A percentile compares a stretch with the other conserved stretches of the same genome.
phyloP scores from a whole-genome alignment of 2,113 vertebrate genomes.

The Pelusios castaneus region DNA sequence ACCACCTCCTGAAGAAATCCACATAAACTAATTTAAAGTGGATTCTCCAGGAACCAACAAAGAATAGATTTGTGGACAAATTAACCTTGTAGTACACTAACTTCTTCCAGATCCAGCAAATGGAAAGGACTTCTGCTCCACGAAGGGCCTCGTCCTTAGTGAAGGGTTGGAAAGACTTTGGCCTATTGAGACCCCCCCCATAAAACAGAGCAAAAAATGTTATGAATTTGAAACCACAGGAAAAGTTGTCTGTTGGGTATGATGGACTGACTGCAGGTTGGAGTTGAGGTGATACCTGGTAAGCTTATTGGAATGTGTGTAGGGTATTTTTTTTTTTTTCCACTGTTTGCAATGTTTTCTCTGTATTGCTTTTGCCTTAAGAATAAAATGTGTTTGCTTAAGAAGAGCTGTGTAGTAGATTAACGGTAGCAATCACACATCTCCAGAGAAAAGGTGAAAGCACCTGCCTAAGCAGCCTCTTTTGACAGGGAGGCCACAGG shows the following conservation, averaged over 20 bases:
- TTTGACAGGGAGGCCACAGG: not conserved
- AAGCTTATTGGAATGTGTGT: not conserved
- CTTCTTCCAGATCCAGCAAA: not conserved
- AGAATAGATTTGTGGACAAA: not conserved
- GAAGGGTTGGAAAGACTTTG: not conserved
- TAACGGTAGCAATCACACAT: too few relatives aligned
- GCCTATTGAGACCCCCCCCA: not conserved
- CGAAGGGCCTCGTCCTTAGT: not conserved
- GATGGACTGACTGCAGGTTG: not conserved
- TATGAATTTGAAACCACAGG: not conserved
- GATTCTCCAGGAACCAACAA: not conserved
- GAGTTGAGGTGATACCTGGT: not conserved
- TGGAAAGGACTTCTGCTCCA: not conserved
- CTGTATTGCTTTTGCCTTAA: not conserved
- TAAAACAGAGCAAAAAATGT: not conserved
- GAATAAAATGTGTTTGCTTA: not conserved
- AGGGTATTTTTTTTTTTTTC: too few relatives aligned
- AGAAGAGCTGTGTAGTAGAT: not conserved
- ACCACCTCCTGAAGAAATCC: not conserved
- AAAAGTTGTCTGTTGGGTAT: not conserved
- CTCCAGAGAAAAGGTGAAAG: not conserved
- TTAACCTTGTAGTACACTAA: not conserved
- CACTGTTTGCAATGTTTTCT: not conserved
- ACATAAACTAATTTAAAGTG: not conserved
- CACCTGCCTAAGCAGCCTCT: not conserved